Evolutionary conservation across 2,797 vertebrate genomes (phyloP).

Genomic region (Megaceryle alcyon): DNA sequence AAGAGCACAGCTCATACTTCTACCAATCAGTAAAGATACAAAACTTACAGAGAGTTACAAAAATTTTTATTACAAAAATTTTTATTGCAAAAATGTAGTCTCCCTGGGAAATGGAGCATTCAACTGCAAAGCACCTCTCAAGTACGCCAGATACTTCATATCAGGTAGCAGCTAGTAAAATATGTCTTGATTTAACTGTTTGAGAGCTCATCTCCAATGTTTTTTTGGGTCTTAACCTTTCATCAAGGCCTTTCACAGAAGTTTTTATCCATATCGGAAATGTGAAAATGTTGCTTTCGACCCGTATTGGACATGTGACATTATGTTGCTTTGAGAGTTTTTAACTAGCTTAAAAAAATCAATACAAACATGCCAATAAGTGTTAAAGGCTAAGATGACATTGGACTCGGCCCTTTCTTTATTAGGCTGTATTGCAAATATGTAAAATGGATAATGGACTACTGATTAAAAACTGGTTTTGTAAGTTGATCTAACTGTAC

Average conservation of each 20-base stretch:
- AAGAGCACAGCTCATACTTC: slow-evolving; percentile 15
- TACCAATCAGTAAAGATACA: slow-evolving; percentile 29
- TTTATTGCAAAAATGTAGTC: background rate
- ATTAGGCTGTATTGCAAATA: background rate
- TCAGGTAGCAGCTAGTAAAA: background rate
- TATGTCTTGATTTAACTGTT: slow-evolving; percentile 36
- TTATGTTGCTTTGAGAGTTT: background rate
- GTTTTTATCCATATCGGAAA: background rate
- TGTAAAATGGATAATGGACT: background rate
- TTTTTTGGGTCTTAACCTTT: slow-evolving; percentile 13
- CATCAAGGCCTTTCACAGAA: slow-evolving; percentile 6
- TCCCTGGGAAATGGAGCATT: slow-evolving; percentile 33
- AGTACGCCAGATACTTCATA: slow-evolving; percentile 23
- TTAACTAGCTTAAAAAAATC: background rate
- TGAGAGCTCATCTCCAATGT: background rate
- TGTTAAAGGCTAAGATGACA: background rate
- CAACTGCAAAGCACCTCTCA: slow-evolving; percentile 44
- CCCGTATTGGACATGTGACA: background rate
- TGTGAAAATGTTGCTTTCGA: background rate
- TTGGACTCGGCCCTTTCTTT: background rate
- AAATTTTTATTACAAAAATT: background rate
- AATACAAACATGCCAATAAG: background rate
- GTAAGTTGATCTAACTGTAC: background rate
- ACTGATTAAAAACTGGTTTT: background rate
- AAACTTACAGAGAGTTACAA: slow-evolving; percentile 15